These are phyloP conservation scores for Liopterus haemorrhoidalis DNA, from an alignment of 2,888 invertebrate genomes.

Conservation along the genomic window DNA sequence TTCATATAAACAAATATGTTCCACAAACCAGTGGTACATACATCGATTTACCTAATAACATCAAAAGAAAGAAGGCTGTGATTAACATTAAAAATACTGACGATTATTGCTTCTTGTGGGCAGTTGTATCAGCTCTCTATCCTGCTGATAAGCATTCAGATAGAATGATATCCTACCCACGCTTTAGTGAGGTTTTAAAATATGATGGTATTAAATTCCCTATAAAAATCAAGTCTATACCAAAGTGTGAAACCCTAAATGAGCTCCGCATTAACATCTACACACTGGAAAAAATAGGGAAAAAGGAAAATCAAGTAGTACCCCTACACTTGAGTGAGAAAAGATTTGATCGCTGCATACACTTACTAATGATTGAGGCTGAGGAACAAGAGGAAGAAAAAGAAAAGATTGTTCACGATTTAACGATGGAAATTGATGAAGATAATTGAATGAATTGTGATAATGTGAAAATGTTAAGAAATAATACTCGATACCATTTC, in stretches of 20 bases:
- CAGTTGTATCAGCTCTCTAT: constrained; percentile 23
- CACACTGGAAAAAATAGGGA: constrained; percentile 21
- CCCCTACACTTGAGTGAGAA: constrained; percentile 18
- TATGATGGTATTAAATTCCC: constrained; percentile 27
- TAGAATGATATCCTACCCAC: constrained; percentile 22
- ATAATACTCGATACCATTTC: constrained; percentile 20
- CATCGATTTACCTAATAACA: constrained; percentile 23
- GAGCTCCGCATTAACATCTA: constrained; percentile 30
- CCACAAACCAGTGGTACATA: constrained; percentile 26
- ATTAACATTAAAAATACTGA: constrained; percentile 32
- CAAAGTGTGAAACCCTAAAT: constrained; percentile 30
- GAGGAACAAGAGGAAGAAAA: constrained; percentile 3
- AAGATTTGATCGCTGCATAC: constrained; percentile 7
- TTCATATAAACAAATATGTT: constrained; percentile 21
- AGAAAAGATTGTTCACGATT: constrained; percentile 1
- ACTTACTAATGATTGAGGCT: constrained; percentile 10
- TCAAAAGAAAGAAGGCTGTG: constrained; percentile 27
- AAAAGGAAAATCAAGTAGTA: constrained; percentile 4
- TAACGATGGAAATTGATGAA: constrained; percentile 6
- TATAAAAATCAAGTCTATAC: constrained; percentile 20
- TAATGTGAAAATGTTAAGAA: background rate
- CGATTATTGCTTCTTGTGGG: constrained; percentile 29
- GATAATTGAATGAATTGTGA: background rate
- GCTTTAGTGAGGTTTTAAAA: constrained; percentile 23
- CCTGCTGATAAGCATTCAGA: constrained; percentile 16